A percentile compares a stretch with the other conserved stretches of the same genome.
phyloP scores from a whole-genome alignment of 2,888 invertebrate species.

The Nudaria mundana region DNA sequence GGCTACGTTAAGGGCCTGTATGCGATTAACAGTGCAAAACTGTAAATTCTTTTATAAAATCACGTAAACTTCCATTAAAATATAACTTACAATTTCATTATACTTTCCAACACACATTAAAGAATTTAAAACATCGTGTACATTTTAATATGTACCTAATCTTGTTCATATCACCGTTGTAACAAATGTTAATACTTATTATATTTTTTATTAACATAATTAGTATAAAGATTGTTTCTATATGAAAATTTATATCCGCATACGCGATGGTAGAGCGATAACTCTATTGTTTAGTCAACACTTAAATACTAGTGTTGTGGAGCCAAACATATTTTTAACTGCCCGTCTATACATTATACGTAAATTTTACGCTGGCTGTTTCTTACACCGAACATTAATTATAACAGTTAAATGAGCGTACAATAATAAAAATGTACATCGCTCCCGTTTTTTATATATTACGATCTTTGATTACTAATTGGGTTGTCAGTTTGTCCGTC shows the following conservation, averaged over 20 bases:
- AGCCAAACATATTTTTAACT: conserved; percentile 37
- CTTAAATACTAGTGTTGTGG: conserved; percentile 32
- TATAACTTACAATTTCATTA: neutral
- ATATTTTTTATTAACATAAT: conserved; percentile 24
- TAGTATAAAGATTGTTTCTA: conserved; percentile 32
- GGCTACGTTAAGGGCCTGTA: too few relatives aligned
- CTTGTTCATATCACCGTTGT: conserved; percentile 1
- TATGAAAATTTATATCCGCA: conserved; percentile 29
- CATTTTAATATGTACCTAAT: neutral
- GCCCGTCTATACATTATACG: conserved; percentile 29
- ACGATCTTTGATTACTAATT: conserved; percentile 14
- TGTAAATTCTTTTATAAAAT: neutral
- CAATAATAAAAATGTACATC: conserved; percentile 64
- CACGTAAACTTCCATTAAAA: neutral
- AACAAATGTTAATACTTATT: conserved; percentile 6
- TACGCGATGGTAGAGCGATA: conserved; percentile 24
- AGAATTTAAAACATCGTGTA: neutral
- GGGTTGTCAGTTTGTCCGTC: conserved; percentile 17
- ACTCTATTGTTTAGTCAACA: conserved; percentile 34
- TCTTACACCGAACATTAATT: conserved; percentile 68
- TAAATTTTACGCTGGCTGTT: conserved; percentile 51
- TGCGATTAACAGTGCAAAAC: neutral
- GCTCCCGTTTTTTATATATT: conserved; percentile 48
- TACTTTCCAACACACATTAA: neutral
- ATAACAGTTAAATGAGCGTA: conserved; percentile 69